These are phyloP conservation scores for Lepidostoma basale DNA, from an alignment of 1,140 invertebrate species.

Conservation along the genomic window DNA sequence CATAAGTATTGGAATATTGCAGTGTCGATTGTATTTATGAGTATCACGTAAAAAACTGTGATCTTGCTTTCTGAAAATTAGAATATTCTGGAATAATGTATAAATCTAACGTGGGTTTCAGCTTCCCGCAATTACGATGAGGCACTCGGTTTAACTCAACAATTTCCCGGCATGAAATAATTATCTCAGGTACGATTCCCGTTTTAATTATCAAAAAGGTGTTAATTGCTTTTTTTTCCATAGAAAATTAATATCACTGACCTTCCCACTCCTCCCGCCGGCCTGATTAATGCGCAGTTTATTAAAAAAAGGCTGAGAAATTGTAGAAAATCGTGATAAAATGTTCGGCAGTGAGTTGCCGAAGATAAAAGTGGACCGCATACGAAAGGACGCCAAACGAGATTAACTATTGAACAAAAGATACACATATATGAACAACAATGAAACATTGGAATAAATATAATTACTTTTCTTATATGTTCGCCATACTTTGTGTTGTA, in stretches of 20 bases:
- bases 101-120: not conserved
- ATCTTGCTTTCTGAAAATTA: not conserved
- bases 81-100: not conserved
- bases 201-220: slow-evolving; percentile 44
- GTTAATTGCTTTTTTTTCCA: slow-evolving; percentile 44
- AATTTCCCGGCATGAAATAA: slow-evolving; percentile 16
- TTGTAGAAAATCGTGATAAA: not conserved
- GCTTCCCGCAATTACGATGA: slow-evolving; percentile 1
- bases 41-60: not conserved
- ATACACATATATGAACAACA: too few relatives aligned
- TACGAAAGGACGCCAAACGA: too few relatives aligned
- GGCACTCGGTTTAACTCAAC: not conserved
- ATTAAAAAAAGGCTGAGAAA: slow-evolving; percentile 24
- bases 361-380: too few relatives aligned
- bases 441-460: too few relatives aligned
- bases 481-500: too few relatives aligned
- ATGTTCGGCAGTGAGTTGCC: not conserved
- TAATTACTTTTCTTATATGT: too few relatives aligned
- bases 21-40: not conserved
- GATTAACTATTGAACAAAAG: too few relatives aligned
- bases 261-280: not conserved
- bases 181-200: slow-evolving; percentile 20
- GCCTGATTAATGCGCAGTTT: slow-evolving; percentile 25
- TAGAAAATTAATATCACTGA: slow-evolving; percentile 41
- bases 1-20: not conserved